These are phyloP conservation scores for Neosilurus mollespiculum DNA, from an alignment of 2,797 vertebrate genomes.

Conservation along the genomic window DNA sequence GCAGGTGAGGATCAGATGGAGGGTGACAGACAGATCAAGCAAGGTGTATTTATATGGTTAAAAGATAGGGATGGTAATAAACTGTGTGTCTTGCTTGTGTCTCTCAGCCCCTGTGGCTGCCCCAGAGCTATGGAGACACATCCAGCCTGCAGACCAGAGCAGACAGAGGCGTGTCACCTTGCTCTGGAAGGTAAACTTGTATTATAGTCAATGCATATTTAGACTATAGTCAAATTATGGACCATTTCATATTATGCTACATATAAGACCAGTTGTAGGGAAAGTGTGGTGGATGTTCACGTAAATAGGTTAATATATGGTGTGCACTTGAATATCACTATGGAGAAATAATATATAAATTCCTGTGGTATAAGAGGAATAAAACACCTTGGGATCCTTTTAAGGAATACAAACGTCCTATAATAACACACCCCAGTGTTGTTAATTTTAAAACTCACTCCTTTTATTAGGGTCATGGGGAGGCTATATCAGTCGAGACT, in stretches of 20 bases:
- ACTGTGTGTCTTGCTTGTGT: neutral
- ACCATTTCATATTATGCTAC: neutral
- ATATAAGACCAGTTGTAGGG: neutral
- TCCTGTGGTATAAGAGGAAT: neutral
- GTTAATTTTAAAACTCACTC: no score
- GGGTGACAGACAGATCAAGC: neutral
- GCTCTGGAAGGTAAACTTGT: slow-evolving; percentile 69
- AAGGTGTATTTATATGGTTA: neutral
- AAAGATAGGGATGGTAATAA: neutral
- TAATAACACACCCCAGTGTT: neutral
- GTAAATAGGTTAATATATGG: neutral
- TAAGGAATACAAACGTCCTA: no score
- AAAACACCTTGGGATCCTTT: neutral
- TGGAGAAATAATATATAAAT: no score
- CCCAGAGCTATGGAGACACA: slow-evolving; percentile 67
- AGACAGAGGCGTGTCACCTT: slow-evolving; percentile 58
- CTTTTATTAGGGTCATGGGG: no score
- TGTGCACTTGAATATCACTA: neutral
- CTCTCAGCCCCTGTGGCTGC: slow-evolving; percentile 66
- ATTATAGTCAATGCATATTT: neutral
- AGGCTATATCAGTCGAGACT: no score
- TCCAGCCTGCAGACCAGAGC: slow-evolving; percentile 29
- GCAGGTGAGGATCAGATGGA: slow-evolving; percentile 56
- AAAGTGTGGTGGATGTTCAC: neutral
- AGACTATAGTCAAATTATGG: neutral